Evolutionary conservation across 2,797 vertebrate genomes (phyloP).

Genomic region (Pseudochirops cupreus): DNA sequence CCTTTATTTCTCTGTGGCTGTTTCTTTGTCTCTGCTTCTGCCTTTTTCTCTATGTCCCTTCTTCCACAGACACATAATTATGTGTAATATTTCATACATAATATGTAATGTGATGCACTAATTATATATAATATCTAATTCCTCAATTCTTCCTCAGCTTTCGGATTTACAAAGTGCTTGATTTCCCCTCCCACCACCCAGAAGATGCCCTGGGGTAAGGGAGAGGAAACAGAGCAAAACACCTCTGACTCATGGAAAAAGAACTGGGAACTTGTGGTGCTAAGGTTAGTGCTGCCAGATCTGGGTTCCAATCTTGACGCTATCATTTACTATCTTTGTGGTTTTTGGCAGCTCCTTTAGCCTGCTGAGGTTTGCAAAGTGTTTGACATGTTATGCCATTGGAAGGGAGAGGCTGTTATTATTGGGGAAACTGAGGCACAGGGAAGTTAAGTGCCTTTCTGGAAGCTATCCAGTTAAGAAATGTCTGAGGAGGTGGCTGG

Average conservation of each 20-base stretch:
- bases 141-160: not conserved
- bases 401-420: not conserved
- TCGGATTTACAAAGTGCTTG: not conserved
- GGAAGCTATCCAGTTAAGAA: not conserved
- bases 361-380: not conserved
- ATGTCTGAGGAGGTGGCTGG: not conserved
- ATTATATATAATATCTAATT: not conserved
- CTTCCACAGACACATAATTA: not conserved
- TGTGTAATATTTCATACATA: not conserved
- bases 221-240: not conserved
- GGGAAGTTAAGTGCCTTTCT: not conserved
- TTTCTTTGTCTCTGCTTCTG: no score
- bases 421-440: not conserved
- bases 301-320: no score
- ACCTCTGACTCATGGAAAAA: not conserved
- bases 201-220: not conserved
- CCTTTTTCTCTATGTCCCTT: no score
- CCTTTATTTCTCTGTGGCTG: not conserved
- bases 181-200: no score
- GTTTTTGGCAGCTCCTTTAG: not conserved
- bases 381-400: not conserved
- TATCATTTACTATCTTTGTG: not conserved
- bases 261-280: not conserved
- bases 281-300: not conserved
- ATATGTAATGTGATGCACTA: not conserved